Conservation (phyloP, 2,797 vertebrate species). For the Jordanella pulchra region DNA sequence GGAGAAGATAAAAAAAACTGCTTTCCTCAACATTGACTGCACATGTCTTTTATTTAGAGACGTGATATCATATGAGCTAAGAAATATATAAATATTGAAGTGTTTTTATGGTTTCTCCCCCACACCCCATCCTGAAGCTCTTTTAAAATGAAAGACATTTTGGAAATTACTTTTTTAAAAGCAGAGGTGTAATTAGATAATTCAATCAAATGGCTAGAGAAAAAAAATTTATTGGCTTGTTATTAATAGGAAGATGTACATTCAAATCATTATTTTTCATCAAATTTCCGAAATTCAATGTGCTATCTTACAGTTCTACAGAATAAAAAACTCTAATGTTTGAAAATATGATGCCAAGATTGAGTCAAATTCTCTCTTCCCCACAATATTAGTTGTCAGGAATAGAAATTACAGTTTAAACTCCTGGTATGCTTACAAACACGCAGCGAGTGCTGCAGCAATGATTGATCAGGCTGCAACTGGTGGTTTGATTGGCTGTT, state of each 20-base stretch:
- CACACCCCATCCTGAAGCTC: background rate
- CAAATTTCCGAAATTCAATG: background rate
- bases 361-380: too few species aligned
- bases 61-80: too few species aligned
- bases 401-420: background rate
- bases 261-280: background rate
- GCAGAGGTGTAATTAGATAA: background rate
- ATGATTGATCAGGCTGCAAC: background rate
- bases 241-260: background rate
- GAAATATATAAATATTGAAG: background rate
- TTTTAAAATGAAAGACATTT: background rate
- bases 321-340: background rate
- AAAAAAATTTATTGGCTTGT: background rate
- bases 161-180: background rate
- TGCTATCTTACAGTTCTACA: background rate
- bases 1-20: too few species aligned
- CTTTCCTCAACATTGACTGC: too few species aligned
- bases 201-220: background rate
- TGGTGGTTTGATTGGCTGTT: background rate
- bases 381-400: background rate
- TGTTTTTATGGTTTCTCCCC: background rate
- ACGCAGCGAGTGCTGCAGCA: background rate
- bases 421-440: background rate
- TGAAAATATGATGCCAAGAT: background rate
- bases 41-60: too few species aligned